phyloP scores from a whole-genome alignment of 1,140 invertebrate species.

The Calycopis cecrops region DNA sequence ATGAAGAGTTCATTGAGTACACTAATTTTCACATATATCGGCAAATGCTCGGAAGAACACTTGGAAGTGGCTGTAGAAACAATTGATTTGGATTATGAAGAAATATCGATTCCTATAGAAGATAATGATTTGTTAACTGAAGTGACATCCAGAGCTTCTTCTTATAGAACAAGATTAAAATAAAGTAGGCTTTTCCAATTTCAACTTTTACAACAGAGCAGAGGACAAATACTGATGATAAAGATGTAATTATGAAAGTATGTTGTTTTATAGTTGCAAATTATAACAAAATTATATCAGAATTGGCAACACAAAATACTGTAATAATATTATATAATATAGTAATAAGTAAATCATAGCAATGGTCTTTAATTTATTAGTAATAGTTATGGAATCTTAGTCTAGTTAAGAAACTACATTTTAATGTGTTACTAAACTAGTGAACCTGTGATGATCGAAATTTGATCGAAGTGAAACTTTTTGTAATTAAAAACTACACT shows the following conservation, averaged over 20 bases:
- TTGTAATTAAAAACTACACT: no score
- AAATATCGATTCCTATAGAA: conserved; percentile 38
- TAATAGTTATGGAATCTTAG: no score
- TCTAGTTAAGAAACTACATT: no score
- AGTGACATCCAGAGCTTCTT: conserved; percentile 37
- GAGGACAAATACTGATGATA: background rate
- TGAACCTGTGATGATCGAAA: no score
- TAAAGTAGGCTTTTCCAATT: conserved; percentile 26
- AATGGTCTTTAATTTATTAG: no score
- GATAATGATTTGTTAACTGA: conserved; percentile 30
- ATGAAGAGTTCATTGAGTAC: conserved; percentile 42
- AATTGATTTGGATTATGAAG: conserved; percentile 40
- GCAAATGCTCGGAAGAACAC: conserved; percentile 41
- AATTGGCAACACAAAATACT: no score
- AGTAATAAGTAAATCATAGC: no score
- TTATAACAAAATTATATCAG: no score
- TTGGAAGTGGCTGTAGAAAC: conserved; percentile 36
- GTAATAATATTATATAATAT: no score
- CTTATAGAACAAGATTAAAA: conserved; percentile 49
- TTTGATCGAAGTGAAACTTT: no score
- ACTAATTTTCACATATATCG: conserved; percentile 45
- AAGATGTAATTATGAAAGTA: background rate
- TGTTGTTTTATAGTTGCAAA: background rate
- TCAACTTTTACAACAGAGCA: background rate
- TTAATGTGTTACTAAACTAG: no score